Evolutionary conservation across 1,140 invertebrate genomes (phyloP).

Genomic region (Pseudomyrmex sp.): DNA sequence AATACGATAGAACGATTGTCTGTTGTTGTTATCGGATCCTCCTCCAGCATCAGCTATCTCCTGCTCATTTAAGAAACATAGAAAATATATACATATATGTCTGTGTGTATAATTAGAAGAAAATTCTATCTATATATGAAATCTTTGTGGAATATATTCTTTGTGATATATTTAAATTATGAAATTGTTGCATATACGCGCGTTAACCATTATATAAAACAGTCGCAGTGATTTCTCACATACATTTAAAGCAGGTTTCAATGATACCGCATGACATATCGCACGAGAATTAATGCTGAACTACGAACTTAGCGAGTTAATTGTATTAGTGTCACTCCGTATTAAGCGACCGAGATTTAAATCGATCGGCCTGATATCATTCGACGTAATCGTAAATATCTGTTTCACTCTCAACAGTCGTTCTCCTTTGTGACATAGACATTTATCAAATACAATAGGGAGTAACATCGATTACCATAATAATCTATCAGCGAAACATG

Average conservation of each 20-base stretch:
- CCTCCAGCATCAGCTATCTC: conserved; percentile 81
- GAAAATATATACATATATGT: neutral
- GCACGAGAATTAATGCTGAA: neutral
- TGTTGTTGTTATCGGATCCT: conserved; percentile 58
- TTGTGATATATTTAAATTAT: too few relatives aligned
- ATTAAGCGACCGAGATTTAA: conserved; percentile 35
- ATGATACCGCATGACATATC: neutral
- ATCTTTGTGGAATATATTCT: neutral
- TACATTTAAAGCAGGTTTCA: neutral
- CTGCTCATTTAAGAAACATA: conserved; percentile 61
- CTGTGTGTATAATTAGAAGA: neutral
- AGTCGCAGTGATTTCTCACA: neutral
- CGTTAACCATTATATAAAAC: too few relatives aligned
- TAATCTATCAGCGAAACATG: conserved; percentile 74
- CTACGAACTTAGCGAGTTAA: neutral
- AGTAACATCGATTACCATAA: conserved; percentile 75
- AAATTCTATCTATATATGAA: neutral
- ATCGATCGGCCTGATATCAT: conserved; percentile 21
- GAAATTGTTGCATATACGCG: too few relatives aligned
- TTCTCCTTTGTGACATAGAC: neutral
- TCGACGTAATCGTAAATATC: conserved; percentile 30
- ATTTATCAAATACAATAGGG: neutral
- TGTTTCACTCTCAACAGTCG: neutral
- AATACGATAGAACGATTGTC: conserved; percentile 46
- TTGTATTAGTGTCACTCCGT: neutral